Base-by-base conservation (phyloP, 2,888 invertebrate genomes). In the Stenichneumon culpator region DNA sequence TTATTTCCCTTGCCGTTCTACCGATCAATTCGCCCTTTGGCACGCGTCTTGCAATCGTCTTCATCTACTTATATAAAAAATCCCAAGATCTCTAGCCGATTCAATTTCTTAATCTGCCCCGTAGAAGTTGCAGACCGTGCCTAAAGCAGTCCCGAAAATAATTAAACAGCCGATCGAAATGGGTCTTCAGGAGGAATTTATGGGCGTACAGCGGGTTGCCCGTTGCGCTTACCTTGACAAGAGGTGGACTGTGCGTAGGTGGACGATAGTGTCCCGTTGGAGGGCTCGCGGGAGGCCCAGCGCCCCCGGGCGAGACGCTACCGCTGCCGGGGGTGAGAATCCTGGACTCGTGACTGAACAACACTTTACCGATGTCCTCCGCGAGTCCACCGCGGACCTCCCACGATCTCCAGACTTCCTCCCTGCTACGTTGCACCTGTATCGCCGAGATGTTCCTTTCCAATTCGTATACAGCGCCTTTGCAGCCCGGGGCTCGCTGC, bases 271-370 rank as follows among this genome's bases (percentile, higher is more conserved):
- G 92, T 88, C 90, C 91, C 88, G 92, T 89, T 85, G 93, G 88
- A 87, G 93, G 92, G 89, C 93, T 93, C 92, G 93, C 91, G 90
- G 93, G 93, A 89, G 93, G 93, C 90, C 92, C 93, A 89, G 92
- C 91, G 92, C 92, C 93, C 91, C 93, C 93, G 91, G 93, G 93
- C 89, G 93, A 93, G 91, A 93, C 90, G 89, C 90, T 89, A 87
- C 91, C 92, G 89, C 92, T 92, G 90, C 93, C 92, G 92, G 93
- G 93, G 92, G 93, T 93, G 91, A 93, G 93, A 93, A 93, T 93
- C 92, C 93, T 93, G 93, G 93, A 92, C 92, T 93, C 93, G 93
- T 93, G 93, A 86, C 91, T 93, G 92, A 93, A 93, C 93, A 93
- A 93, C 93, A 93, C 93, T 92, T 93, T 93, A 88, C 88, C 91